Evolutionary conservation across 2,113 vertebrate genomes (phyloP).

Genomic region (Vulpes ferrilata): DNA sequence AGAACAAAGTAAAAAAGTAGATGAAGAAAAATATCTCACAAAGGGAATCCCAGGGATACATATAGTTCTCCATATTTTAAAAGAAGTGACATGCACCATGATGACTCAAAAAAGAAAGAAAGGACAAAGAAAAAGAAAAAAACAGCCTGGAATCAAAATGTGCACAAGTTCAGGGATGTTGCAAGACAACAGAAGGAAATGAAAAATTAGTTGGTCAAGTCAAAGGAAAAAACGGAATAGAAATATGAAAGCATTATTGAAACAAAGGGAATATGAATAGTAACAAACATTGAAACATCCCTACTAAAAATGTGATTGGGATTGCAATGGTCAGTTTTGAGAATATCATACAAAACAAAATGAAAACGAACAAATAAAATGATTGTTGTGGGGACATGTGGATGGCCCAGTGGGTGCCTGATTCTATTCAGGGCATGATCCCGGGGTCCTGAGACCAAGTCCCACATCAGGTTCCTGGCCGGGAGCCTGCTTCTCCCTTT

Average conservation of each 20-base stretch:
- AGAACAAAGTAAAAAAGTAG: not conserved
- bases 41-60: not conserved
- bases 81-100: not conserved
- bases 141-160: not conserved
- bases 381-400: no score
- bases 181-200: not conserved
- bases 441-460: no score
- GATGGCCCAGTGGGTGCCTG: no score
- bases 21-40: not conserved
- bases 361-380: not conserved
- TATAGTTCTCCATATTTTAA: not conserved
- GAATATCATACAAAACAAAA: not conserved
- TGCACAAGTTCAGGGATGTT: not conserved
- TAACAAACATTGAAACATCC: not conserved
- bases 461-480: no score
- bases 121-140: not conserved
- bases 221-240: not conserved
- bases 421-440: no score
- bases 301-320: not conserved
- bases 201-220: not conserved
- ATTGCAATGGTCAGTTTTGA: not conserved
- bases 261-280: not conserved
- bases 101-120: not conserved
- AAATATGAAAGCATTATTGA: not conserved
- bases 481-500: no score